Evolutionary conservation across 2,113 vertebrate genomes (phyloP), one percentile per base, ranked within the genome.

Genomic region (Anser cygnoides): DNA sequence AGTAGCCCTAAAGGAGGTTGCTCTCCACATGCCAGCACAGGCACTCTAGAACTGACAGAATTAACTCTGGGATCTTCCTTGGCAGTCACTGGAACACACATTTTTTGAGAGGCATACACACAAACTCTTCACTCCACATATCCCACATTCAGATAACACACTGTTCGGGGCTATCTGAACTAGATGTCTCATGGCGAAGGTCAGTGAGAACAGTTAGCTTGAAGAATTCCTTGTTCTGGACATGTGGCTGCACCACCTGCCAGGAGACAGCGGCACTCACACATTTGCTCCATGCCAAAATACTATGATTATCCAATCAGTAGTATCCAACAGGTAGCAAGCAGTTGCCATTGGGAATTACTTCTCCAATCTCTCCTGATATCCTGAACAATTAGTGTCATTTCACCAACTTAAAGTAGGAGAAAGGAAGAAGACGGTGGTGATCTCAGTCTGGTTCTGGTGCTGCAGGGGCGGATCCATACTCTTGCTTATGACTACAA

Each of bases 131-230:
- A 35, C 8, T n/a, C 25, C 2, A 15, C 5, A 13, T 6, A 71
- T 13, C 18, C 35, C n/a, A 19, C 17, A n/a, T 20, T 79, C 52
- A 79, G 54, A 5, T 4, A 75, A 39, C 0, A 0, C 0, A 0
- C 31, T 63, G 11, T 33, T 74, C 37, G 50, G 31, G 17, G 33
- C 2, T 1, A 71, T 58, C 23, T 35, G 28, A 94, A 37, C n/a
- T 55, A 25, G 39, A 3, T 11, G 49, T 49, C 31, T 70, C 73
- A 66, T 3, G 11, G 67, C 7, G 37, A 88, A 66, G 39, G 44
- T 71, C 59, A 76, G 12, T 83, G 28, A 88, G 12, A 15, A 26
- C 50, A 54, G 8, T 35, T 46, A 63, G 41, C n/a, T 89, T 87
- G 22, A 84, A 74, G 31, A 88, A 77, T 44, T 74, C 28, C 28